A percentile compares a stretch with the other conserved stretches of the same genome.
phyloP scores from a whole-genome alignment of 92 coral and sea anemone species.

The Chrysogorgia sp. region DNA sequence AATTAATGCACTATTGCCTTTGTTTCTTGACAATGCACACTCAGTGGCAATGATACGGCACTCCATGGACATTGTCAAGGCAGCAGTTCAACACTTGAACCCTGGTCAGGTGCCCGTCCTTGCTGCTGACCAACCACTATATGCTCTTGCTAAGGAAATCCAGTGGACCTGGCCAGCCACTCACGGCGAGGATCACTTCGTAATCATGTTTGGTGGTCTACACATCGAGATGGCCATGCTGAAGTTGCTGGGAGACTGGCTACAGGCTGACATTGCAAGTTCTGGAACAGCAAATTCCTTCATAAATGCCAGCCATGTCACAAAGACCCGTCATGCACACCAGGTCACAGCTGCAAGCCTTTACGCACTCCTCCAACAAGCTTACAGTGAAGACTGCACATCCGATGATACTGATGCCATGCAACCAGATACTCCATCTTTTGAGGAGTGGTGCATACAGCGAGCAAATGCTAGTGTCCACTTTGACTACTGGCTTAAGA shows the following conservation, averaged over 20 bases:
- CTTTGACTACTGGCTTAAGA: too few species aligned
- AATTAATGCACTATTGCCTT: constrained; percentile 49
- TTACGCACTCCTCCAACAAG: constrained; percentile 4
- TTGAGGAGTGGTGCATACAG: constrained; percentile 20
- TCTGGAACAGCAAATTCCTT: constrained; percentile 45
- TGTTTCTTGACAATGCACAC: constrained; percentile 59
- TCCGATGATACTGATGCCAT: constrained; percentile 1
- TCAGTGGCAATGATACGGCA: constrained; percentile 65
- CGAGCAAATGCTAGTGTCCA: too few species aligned
- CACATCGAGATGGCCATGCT: constrained; percentile 38
- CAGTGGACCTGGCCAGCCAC: constrained; percentile 52
- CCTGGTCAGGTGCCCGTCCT: constrained; percentile 59
- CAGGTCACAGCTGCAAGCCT: constrained; percentile 47
- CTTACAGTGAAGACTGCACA: constrained; percentile 17
- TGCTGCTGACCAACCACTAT: constrained; percentile 57
- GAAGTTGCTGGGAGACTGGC: constrained; percentile 35
- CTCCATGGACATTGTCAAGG: constrained; percentile 43
- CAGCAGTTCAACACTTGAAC: constrained; percentile 45
- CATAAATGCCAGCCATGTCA: constrained; percentile 38
- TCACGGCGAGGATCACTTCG: constrained; percentile 44
- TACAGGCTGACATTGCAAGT: constrained; percentile 38
- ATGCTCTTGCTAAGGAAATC: constrained; percentile 52
- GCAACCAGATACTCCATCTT: constrained; percentile 6
- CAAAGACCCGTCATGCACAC: constrained; percentile 41
- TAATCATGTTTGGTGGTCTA: constrained; percentile 45